These are phyloP conservation scores for Adelphocoris suturalis DNA, from an alignment of 2,888 invertebrate species.

Conservation along the genomic window DNA sequence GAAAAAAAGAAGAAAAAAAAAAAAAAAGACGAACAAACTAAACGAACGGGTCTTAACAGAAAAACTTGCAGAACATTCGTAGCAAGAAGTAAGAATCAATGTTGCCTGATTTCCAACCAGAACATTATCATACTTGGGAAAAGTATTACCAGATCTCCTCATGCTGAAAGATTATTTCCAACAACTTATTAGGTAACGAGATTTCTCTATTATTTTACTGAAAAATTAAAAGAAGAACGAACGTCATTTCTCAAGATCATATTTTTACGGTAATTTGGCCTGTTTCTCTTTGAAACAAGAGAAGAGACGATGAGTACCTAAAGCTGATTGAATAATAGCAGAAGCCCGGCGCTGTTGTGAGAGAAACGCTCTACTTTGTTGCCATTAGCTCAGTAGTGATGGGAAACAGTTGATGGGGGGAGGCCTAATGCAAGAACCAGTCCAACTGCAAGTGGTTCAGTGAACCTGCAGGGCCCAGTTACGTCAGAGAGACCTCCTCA, in stretches of 20 bases:
- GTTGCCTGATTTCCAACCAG: too few relatives aligned
- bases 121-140: too few relatives aligned
- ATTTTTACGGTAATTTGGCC: background rate
- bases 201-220: background rate
- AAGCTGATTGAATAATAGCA: conserved; percentile 49
- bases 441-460: conserved; percentile 55
- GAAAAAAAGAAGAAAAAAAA: too few relatives aligned
- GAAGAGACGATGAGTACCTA: background rate
- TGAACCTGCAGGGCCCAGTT: conserved; percentile 53
- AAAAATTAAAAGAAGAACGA: background rate
- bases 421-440: conserved; percentile 60
- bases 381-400: conserved; percentile 41
- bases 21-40: too few relatives aligned
- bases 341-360: conserved; percentile 8
- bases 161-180: background rate
- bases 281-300: background rate
- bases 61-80: too few relatives aligned
- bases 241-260: background rate
- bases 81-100: too few relatives aligned
- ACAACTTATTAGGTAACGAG: background rate
- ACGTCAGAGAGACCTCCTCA: background rate
- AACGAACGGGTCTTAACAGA: too few relatives aligned
- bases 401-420: background rate
- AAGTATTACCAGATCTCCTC: too few relatives aligned
- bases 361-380: conserved; percentile 50